Evolutionary conservation across 2,888 invertebrate species (phyloP), one percentile per base, ranked within the genome.

Genomic region (Sipha maydis): DNA sequence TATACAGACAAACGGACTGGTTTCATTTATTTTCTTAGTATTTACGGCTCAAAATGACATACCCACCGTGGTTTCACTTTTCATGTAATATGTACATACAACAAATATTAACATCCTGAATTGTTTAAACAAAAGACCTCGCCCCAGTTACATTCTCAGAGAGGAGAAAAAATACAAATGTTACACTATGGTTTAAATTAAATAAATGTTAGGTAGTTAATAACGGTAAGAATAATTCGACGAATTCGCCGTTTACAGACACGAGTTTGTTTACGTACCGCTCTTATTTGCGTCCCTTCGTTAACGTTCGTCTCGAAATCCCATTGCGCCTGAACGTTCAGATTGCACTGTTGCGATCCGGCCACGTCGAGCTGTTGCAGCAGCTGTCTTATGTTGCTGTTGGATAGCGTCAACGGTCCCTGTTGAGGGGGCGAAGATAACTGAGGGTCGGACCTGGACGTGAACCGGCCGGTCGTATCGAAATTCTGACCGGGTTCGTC

Each of bases 261-360:
- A 8, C 21, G 61, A 21, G 48, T 48, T 48, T 48, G 48, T 14
- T 11, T 41, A 95, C 96, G 95, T 92, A 97, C 97, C 92, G 97
- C 97, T 91, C 96, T 95, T 90, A 96, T 93, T 92, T 97, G 97
- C 0, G 96, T 96, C 79, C 93, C 94, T 92, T 96, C 96, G 92
- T 96, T 96, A 71, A 97, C 96, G 91, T 97, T 95, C 8, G 97
- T 97, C 92, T 97, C 97, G 91, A 96, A 97, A 91, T 95, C 95
- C 97, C 97, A 97, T 91, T 97, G 97, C 1, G 96, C 96, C 0
- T 94, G 95, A n/a, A 97, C 97, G 92, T 97, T 97, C 83, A 95
- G 95, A 0, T 96, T 96, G 91, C 97, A 97, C 92, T 96, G 95
- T 91, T 95, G 94, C 0, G 96, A 95, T 19, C 96, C 95, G 91